These are phyloP conservation scores for Sarotherodon lohbergeri DNA, from an alignment of 2,113 vertebrate genomes.

Conservation along the genomic window DNA sequence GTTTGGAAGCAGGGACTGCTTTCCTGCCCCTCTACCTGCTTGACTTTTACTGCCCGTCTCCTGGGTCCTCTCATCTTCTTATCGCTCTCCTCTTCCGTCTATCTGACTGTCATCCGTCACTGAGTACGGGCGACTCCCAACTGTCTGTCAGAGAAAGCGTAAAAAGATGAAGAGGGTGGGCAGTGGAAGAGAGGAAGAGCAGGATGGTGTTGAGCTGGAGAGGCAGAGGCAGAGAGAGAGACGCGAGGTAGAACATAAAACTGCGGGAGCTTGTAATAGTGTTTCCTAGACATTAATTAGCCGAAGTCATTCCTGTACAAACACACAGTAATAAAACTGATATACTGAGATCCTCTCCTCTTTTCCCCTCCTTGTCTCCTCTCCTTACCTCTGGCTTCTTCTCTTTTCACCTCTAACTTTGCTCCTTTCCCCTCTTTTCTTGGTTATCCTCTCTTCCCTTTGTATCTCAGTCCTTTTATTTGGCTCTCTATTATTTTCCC, in stretches of 20 bases:
- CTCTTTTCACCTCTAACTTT: neutral
- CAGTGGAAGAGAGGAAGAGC: neutral
- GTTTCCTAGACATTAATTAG: slow-evolving; percentile 69
- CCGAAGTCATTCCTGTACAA: slow-evolving; percentile 56
- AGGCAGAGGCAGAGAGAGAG: neutral
- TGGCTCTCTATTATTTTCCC: neutral
- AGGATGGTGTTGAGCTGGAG: neutral
- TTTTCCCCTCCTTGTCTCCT: neutral
- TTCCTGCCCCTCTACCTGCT: neutral
- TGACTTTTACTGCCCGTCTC: neutral
- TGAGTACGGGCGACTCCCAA: neutral
- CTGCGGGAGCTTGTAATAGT: slow-evolving; percentile 62
- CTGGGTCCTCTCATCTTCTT: neutral
- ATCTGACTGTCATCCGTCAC: slow-evolving; percentile 7
- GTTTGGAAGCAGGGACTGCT: neutral
- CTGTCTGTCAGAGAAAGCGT: neutral
- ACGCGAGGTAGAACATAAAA: slow-evolving; percentile 45
- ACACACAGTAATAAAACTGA: slow-evolving; percentile 62
- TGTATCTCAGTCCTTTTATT: neutral
- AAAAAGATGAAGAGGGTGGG: neutral
- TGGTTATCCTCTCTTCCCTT: neutral
- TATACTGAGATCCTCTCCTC: slow-evolving; percentile 19
- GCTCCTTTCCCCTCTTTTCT: neutral
- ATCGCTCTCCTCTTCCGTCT: neutral
- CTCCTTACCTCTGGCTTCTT: neutral